Conservation (phyloP, 2,888 invertebrate species). For the Drosophila prostipennis region DNA sequence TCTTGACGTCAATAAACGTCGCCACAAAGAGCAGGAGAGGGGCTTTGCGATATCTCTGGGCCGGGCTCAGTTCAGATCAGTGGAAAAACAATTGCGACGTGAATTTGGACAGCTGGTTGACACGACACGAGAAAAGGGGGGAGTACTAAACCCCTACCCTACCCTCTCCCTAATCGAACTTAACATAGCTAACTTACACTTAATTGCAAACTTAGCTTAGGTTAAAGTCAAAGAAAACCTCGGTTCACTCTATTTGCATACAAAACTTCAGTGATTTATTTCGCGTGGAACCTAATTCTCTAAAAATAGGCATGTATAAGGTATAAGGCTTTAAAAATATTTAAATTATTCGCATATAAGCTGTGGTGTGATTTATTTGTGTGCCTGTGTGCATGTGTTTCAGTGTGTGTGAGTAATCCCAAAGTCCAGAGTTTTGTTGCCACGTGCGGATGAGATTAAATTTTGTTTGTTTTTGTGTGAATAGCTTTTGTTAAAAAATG, state of each 20-base stretch:
- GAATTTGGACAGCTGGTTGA: conserved; percentile 67
- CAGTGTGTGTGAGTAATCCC: conserved; percentile 55
- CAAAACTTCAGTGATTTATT: conserved; percentile 55
- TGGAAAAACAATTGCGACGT: conserved; percentile 55
- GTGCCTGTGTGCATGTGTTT: conserved; percentile 26
- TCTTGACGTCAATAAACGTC: conserved; percentile 84
- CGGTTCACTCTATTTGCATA: conserved; percentile 56
- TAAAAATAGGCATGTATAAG: conserved; percentile 40
- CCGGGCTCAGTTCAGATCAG: conserved; percentile 49
- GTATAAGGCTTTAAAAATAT: conserved; percentile 23
- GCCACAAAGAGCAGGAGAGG: conserved; percentile 49
- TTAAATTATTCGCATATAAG: conserved; percentile 40
- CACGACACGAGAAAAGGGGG: conserved; percentile 53
- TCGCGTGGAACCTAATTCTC: conserved; percentile 39
- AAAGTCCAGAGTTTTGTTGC: conserved; percentile 66
- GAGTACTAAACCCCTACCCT: conserved; percentile 7
- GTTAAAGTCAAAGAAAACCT: conserved; percentile 29
- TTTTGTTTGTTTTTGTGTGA: conserved; percentile 31
- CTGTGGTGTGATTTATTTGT: conserved; percentile 31
- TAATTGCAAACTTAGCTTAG: conserved; percentile 29
- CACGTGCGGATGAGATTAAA: conserved; percentile 48
- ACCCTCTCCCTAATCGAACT: background rate
- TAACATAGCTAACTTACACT: conserved; percentile 12
- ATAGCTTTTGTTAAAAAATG: conserved; percentile 55
- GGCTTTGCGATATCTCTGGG: conserved; percentile 4